These are phyloP conservation scores for Dendropsophus ebraccatus DNA, from an alignment of 2,113 vertebrate species.

Conservation along the genomic window DNA sequence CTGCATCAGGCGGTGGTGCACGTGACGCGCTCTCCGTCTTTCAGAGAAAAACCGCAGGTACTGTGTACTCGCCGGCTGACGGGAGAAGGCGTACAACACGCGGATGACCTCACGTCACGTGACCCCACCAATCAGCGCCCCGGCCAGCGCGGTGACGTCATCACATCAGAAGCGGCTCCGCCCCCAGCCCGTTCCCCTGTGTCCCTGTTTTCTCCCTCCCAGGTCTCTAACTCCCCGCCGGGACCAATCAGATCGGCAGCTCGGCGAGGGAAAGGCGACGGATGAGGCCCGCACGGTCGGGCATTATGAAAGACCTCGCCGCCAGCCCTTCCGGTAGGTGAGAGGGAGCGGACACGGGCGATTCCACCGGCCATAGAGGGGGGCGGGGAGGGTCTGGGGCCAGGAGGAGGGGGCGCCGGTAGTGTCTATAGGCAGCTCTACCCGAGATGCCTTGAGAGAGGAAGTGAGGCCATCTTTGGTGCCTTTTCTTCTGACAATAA, in stretches of 20 bases:
- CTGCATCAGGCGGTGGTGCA: neutral
- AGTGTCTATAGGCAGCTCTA: slow-evolving; percentile 22
- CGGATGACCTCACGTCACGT: slow-evolving; percentile 2
- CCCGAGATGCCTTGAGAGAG: slow-evolving; percentile 52
- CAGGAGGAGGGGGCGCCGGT: neutral
- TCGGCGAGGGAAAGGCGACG: slow-evolving; percentile 44
- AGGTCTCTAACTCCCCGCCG: slow-evolving; percentile 30
- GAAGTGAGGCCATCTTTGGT: slow-evolving; percentile 59
- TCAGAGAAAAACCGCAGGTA: neutral
- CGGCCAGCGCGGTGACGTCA: neutral
- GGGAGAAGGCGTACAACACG: neutral
- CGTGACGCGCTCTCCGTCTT: neutral
- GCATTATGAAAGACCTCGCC: slow-evolving; percentile 58
- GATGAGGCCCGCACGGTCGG: slow-evolving; percentile 59
- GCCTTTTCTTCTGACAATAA: slow-evolving; percentile 54
- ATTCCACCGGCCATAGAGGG: too few relatives aligned
- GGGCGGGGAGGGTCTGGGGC: neutral
- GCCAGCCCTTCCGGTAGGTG: slow-evolving; percentile 52
- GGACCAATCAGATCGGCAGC: slow-evolving; percentile 37
- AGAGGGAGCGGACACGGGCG: neutral
- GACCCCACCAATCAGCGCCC: neutral
- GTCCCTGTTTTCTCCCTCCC: slow-evolving; percentile 27
- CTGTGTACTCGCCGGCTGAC: neutral
- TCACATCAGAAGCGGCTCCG: neutral
- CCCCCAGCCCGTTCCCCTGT: neutral